Conservation (phyloP, 2,113 vertebrate genomes). For the Paedocypris sp. region DNA sequence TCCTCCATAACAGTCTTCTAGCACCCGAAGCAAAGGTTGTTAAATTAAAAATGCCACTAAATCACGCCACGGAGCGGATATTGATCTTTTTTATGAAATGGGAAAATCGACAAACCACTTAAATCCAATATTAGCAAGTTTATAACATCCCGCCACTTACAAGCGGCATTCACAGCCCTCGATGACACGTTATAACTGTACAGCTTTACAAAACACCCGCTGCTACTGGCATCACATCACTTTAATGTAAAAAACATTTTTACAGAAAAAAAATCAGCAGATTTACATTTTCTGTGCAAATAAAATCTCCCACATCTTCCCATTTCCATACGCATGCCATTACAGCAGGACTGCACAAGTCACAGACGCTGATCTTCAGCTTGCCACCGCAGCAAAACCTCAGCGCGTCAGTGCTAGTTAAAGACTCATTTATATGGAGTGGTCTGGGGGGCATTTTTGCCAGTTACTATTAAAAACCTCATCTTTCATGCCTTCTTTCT, state of each 20-base stretch:
- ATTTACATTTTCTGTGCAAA: neutral
- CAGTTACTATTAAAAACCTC: neutral
- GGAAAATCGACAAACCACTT: constrained; percentile 60
- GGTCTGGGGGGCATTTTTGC: neutral
- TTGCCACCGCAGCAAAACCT: neutral
- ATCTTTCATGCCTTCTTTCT: constrained; percentile 13
- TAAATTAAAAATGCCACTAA: constrained; percentile 55
- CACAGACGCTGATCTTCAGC: neutral
- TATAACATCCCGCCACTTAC: constrained; percentile 33
- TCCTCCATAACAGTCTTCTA: constrained; percentile 42
- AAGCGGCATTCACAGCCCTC: neutral
- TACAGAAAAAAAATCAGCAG: too few relatives aligned
- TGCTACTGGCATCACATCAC: neutral
- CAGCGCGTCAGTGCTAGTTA: neutral
- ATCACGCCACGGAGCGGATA: constrained; percentile 52
- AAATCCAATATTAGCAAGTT: constrained; percentile 49
- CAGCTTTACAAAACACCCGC: neutral
- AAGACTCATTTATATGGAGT: neutral
- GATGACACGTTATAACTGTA: neutral
- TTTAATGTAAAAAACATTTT: too few relatives aligned
- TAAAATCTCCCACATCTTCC: too few relatives aligned
- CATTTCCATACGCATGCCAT: too few relatives aligned
- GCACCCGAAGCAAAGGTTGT: constrained; percentile 42
- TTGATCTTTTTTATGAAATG: constrained; percentile 53
- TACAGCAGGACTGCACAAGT: neutral